phyloP scores from a whole-genome alignment of 2,113 vertebrate species.

The Vulpes ferrilata region DNA sequence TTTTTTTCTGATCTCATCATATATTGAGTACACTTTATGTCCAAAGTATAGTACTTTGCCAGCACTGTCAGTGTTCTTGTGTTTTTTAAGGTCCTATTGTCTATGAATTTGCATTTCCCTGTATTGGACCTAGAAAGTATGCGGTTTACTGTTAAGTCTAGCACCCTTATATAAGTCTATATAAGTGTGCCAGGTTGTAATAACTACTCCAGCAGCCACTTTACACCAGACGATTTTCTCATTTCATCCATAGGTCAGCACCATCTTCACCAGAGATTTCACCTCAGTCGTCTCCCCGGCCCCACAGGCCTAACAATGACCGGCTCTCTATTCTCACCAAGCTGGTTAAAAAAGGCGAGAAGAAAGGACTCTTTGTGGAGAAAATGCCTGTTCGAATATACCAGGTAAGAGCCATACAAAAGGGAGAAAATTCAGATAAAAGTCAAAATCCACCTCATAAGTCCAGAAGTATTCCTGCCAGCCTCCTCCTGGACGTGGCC shows the following conservation, averaged over 20 bases:
- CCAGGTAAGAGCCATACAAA: conserved; percentile 89
- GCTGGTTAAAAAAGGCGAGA: conserved; percentile 98
- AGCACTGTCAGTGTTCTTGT: background rate
- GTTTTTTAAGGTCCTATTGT: background rate
- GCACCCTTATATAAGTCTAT: background rate
- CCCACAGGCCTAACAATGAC: conserved; percentile 97
- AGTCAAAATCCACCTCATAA: background rate
- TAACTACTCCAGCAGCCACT: background rate
- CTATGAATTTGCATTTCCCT: conserved; percentile 1
- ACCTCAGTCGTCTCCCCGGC: conserved; percentile 97
- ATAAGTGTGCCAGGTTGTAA: background rate
- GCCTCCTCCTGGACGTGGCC: background rate
- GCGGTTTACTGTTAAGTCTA: background rate
- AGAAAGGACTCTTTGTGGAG: conserved; percentile 98
- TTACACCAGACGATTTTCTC: background rate
- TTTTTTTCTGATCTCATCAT: background rate
- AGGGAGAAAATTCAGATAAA: background rate
- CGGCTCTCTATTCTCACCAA: conserved; percentile 97
- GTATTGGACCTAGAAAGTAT: background rate
- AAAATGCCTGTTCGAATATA: conserved; percentile 99
- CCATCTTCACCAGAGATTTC: conserved; percentile 98
- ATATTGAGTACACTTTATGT: background rate
- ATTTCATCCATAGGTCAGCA: conserved; percentile 91
- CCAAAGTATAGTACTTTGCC: background rate
- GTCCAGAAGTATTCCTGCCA: background rate